These are phyloP conservation scores for Panorpa germanica DNA, from an alignment of 2,888 invertebrate species.

Conservation along the genomic window DNA sequence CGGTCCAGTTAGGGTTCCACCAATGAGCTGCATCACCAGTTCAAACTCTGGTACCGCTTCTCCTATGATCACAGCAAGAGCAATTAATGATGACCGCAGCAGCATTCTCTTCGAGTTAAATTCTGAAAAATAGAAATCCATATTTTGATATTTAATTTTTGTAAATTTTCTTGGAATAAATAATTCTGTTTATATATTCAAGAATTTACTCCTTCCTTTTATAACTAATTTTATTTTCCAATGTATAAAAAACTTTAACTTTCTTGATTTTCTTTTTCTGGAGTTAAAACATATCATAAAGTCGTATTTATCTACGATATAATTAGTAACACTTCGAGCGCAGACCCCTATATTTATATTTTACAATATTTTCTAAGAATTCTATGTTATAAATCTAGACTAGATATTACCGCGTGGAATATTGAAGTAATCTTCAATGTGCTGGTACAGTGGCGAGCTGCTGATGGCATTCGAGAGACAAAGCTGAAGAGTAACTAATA, in stretches of 20 bases:
- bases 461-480: slow-evolving; percentile 60
- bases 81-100: slow-evolving; percentile 47
- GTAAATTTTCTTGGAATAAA: background rate
- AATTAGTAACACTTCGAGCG: no score
- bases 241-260: background rate
- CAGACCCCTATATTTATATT: no score
- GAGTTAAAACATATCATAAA: no score
- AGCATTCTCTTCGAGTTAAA: slow-evolving; percentile 56
- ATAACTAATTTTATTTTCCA: background rate
- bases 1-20: slow-evolving; percentile 67
- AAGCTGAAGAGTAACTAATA: slow-evolving; percentile 58
- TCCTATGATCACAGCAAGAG: slow-evolving; percentile 53
- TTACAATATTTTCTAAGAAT: no score
- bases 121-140: slow-evolving; percentile 30
- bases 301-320: no score
- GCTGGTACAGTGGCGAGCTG: slow-evolving; percentile 63
- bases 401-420: slow-evolving; percentile 45
- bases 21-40: slow-evolving; percentile 68
- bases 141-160: slow-evolving; percentile 2
- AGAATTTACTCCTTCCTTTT: background rate
- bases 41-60: slow-evolving; percentile 75
- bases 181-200: background rate
- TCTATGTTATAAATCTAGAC: no score
- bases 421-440: slow-evolving; percentile 56
- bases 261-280: no score